Percentiles rank a stretch among this genome's conserved stretches.
Conservation (phyloP, 2,797 vertebrate genomes). For the Furcifer pardalis region DNA sequence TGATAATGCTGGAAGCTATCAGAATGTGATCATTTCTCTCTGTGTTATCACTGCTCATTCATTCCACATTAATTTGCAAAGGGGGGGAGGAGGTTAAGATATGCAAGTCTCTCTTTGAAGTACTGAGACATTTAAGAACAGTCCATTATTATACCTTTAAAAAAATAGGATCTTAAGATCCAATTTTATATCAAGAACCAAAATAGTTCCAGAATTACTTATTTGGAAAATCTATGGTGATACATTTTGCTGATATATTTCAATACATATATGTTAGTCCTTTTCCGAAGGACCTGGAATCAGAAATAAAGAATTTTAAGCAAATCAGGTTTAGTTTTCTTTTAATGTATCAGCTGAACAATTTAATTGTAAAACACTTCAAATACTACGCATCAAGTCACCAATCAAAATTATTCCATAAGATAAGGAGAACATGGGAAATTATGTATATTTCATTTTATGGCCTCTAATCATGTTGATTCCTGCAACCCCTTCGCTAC, state of each 20-base stretch:
- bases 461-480: not conserved
- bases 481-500: not conserved
- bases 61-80: not conserved
- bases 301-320: not conserved
- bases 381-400: not conserved
- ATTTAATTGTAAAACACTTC: not conserved
- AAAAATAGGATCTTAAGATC: not conserved
- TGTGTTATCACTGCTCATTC: not conserved
- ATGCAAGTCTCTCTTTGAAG: not conserved
- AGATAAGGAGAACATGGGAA: not conserved
- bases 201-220: not conserved
- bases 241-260: not conserved
- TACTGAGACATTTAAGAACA: not conserved
- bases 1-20: conserved; percentile 3
- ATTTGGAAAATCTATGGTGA: not conserved
- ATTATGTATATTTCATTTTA: not conserved
- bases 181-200: not conserved
- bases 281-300: not conserved
- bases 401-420: not conserved
- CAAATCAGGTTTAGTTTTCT: not conserved
- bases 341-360: not conserved
- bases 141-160: not conserved
- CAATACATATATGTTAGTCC: not conserved
- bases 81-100: rapidly evolving
- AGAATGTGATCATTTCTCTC: not conserved